Percentiles rank a stretch among this genome's conserved stretches.
phyloP scores from a whole-genome alignment of 2,888 invertebrate species.

The Watsonalla binaria region DNA sequence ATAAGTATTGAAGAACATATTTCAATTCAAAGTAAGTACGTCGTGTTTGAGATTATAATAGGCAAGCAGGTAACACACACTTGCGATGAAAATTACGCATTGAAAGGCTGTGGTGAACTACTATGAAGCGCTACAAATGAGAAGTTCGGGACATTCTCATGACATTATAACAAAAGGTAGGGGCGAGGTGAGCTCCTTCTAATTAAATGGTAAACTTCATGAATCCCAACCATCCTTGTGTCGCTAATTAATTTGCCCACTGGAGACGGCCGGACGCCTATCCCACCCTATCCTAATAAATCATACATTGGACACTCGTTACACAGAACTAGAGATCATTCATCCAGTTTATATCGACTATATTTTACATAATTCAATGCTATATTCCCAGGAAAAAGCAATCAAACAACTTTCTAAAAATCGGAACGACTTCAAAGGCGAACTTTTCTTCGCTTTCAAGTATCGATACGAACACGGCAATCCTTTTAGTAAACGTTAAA shows the following conservation, averaged over 20 bases:
- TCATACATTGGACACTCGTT: slow-evolving; percentile 21
- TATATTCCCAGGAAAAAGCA: slow-evolving; percentile 4
- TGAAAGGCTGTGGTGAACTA: slow-evolving; percentile 33
- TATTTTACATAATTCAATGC: not conserved
- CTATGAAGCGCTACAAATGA: slow-evolving; percentile 58
- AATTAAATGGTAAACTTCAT: slow-evolving; percentile 79
- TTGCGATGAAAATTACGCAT: not conserved
- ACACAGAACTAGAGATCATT: slow-evolving; percentile 11
- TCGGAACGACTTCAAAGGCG: slow-evolving; percentile 19
- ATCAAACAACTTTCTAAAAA: slow-evolving; percentile 15
- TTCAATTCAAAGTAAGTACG: too few relatives aligned
- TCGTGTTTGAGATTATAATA: too few relatives aligned
- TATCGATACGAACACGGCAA: slow-evolving; percentile 71
- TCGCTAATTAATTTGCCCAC: slow-evolving; percentile 75
- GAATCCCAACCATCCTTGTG: slow-evolving; percentile 47
- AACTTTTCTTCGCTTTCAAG: slow-evolving; percentile 42
- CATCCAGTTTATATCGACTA: slow-evolving; percentile 11
- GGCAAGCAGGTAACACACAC: too few relatives aligned
- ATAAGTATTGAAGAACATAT: too few relatives aligned
- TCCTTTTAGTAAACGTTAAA: slow-evolving; percentile 72
- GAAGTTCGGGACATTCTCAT: slow-evolving; percentile 60
- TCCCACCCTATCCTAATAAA: slow-evolving; percentile 32
- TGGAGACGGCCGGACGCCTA: slow-evolving; percentile 52
- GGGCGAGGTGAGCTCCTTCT: slow-evolving; percentile 56
- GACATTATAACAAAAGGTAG: slow-evolving; percentile 66